phyloP scores from a whole-genome alignment of 2,888 invertebrate species.

The Cheilosia soror region DNA sequence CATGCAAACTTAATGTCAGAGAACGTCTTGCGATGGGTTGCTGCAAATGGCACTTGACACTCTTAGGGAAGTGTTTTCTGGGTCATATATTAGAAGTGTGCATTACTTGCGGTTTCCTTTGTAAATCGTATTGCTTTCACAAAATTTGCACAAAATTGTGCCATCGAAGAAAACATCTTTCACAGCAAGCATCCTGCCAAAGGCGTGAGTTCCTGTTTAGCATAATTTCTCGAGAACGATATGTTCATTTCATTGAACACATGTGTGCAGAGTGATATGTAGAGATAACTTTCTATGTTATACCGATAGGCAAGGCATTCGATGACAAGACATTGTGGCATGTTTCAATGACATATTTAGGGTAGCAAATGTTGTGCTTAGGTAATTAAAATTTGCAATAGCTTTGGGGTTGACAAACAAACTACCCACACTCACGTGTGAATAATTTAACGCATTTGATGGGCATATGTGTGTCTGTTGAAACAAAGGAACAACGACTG shows the following conservation, averaged over 20 bases:
- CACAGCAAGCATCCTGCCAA: not conserved
- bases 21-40: not conserved
- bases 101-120: not conserved
- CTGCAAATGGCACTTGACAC: not conserved
- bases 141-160: conserved; percentile 21
- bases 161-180: conserved; percentile 20
- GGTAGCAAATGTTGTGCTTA: conserved; percentile 25
- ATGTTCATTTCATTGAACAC: conserved; percentile 1
- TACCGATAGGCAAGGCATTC: conserved; percentile 36
- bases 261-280: not conserved
- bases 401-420: not conserved
- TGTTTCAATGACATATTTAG: conserved; percentile 3
- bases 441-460: not conserved
- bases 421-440: not conserved
- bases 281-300: conserved; percentile 8
- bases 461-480: not conserved
- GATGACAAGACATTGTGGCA: conserved; percentile 40
- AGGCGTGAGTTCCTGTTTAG: not conserved
- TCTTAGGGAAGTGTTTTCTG: not conserved
- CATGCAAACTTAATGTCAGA: not conserved
- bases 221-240: not conserved
- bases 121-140: not conserved
- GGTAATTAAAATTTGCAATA: conserved; percentile 50
- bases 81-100: not conserved
- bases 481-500: conserved; percentile 4